These are phyloP conservation scores for Ondatra zibethicus DNA, from an alignment of 2,113 vertebrate genomes.

Conservation along the genomic window DNA sequence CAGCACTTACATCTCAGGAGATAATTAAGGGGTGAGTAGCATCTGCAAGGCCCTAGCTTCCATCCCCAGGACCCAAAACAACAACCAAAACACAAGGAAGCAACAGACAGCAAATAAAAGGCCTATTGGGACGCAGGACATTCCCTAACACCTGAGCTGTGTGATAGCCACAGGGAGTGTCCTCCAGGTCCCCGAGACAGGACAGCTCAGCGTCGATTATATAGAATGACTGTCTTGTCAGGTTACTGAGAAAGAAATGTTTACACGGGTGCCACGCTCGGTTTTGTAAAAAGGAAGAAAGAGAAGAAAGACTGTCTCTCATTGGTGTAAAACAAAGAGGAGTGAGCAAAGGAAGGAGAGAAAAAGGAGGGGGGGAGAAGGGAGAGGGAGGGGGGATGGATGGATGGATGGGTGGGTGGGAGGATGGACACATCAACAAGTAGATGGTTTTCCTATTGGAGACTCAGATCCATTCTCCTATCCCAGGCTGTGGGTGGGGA, in stretches of 20 bases:
- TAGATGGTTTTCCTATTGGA: background rate
- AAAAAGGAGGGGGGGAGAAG: background rate
- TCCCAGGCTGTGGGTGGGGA: background rate
- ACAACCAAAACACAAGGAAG: background rate
- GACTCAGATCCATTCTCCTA: background rate
- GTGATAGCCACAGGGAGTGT: background rate
- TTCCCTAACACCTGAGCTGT: background rate
- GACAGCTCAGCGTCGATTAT: background rate
- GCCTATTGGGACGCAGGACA: background rate
- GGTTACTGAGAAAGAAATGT: background rate
- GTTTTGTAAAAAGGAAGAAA: background rate
- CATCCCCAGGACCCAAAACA: background rate
- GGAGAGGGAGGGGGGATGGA: background rate
- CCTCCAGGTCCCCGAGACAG: background rate
- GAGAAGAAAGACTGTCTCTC: background rate
- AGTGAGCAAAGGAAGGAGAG: background rate
- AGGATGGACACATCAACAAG: background rate
- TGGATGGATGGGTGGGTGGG: background rate
- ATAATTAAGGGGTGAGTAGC: background rate
- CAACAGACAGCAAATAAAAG: background rate
- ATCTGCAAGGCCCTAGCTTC: background rate
- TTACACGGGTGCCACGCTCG: background rate
- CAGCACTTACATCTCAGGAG: background rate
- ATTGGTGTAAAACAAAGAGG: background rate
- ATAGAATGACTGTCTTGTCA: background rate